A percentile compares a stretch with the other conserved stretches of the same genome.
Conservation (phyloP, 2,797 vertebrate genomes). For the Brachymystax lenok region DNA sequence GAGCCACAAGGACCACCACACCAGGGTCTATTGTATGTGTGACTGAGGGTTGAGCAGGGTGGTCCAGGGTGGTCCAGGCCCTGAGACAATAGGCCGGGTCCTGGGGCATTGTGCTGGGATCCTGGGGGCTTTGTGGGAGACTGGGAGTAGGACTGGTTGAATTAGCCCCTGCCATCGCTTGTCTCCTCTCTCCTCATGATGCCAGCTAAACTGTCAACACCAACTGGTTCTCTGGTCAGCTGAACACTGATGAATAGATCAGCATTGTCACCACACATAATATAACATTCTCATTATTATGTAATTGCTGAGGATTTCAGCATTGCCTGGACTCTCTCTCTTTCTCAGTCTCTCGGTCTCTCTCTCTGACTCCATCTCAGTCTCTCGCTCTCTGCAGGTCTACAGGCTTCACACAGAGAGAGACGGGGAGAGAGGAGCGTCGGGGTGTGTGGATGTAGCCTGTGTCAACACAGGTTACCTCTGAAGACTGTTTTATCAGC, state of each 20-base stretch:
- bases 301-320: conserved; percentile 25
- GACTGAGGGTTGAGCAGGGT: conserved; percentile 48
- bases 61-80: conserved; percentile 61
- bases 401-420: conserved; percentile 9
- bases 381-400: neutral
- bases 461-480: conserved; percentile 52
- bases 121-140: conserved; percentile 53
- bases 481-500: conserved; percentile 62
- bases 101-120: conserved; percentile 49
- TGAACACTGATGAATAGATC: conserved; percentile 50
- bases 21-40: conserved; percentile 16
- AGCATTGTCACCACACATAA: conserved; percentile 46
- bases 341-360: neutral
- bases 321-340: neutral
- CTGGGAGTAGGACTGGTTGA: conserved; percentile 44
- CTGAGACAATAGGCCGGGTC: conserved; percentile 52
- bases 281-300: conserved; percentile 50
- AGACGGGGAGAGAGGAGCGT: conserved; percentile 21
- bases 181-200: conserved; percentile 28
- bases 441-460: conserved; percentile 37
- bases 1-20: neutral
- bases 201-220: conserved; percentile 18
- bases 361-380: neutral
- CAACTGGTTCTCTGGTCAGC: conserved; percentile 23
- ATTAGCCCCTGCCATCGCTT: conserved; percentile 59